Conservation (phyloP, 2,888 invertebrate species). For the Idaea aversata region DNA sequence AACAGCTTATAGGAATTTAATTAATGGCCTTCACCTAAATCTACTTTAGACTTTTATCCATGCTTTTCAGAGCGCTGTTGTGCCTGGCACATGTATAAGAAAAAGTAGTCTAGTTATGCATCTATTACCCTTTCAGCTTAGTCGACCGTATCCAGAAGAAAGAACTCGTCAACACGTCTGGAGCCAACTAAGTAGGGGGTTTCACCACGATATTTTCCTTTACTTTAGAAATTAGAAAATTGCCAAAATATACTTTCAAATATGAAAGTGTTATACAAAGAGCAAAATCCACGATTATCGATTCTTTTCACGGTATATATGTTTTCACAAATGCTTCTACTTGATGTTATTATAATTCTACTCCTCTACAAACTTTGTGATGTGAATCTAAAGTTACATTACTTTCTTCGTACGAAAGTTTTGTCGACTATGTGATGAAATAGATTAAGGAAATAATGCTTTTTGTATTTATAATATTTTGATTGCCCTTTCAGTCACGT, state of each 20-base stretch:
- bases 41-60: too few relatives aligned
- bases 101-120: too few relatives aligned
- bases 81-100: too few relatives aligned
- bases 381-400: constrained; percentile 37
- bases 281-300: constrained; percentile 37
- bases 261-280: constrained; percentile 29
- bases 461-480: constrained; percentile 3
- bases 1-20: too few relatives aligned
- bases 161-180: too few relatives aligned
- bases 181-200: too few relatives aligned
- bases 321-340: constrained; percentile 61
- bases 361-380: constrained; percentile 47
- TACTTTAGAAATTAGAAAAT: neutral
- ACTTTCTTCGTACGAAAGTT: neutral
- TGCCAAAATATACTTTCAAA: constrained; percentile 32
- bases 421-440: neutral
- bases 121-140: too few relatives aligned
- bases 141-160: too few relatives aligned
- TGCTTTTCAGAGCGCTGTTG: too few relatives aligned
- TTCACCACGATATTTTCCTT: neutral
- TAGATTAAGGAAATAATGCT: neutral
- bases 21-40: too few relatives aligned
- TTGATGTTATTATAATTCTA: constrained; percentile 60
- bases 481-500: too few relatives aligned
- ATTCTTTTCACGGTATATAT: constrained; percentile 49